These are phyloP conservation scores for Gymnodraco acuticeps DNA, from an alignment of 2,797 vertebrate species.

Conservation along the genomic window DNA sequence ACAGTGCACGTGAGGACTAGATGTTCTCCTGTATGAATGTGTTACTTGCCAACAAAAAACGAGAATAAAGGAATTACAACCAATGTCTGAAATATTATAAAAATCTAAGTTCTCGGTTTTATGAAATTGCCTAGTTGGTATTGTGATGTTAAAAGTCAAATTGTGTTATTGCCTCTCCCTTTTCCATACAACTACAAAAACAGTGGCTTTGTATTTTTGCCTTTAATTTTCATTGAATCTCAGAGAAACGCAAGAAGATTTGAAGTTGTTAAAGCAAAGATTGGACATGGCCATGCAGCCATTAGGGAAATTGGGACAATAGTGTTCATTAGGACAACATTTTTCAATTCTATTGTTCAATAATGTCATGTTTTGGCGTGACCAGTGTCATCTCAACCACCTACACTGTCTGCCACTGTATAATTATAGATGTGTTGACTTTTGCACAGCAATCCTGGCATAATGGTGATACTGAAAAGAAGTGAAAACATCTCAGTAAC, in stretches of 20 bases:
- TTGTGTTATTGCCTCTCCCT: neutral
- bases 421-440: no score
- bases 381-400: no score
- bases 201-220: neutral
- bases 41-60: neutral
- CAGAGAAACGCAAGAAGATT: neutral
- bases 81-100: neutral
- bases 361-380: neutral
- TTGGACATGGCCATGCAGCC: neutral
- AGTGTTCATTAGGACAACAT: no score
- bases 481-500: conserved; percentile 2
- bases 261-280: neutral
- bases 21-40: neutral
- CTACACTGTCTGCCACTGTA: neutral
- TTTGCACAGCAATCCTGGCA: neutral
- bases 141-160: neutral
- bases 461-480: neutral
- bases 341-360: neutral
- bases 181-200: neutral
- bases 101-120: neutral
- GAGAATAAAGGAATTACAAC: neutral
- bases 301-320: neutral
- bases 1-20: neutral
- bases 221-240: neutral
- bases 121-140: neutral